Evolutionary conservation across 2,797 vertebrate genomes (phyloP).

Genomic region (Thamnophis elegans): DNA sequence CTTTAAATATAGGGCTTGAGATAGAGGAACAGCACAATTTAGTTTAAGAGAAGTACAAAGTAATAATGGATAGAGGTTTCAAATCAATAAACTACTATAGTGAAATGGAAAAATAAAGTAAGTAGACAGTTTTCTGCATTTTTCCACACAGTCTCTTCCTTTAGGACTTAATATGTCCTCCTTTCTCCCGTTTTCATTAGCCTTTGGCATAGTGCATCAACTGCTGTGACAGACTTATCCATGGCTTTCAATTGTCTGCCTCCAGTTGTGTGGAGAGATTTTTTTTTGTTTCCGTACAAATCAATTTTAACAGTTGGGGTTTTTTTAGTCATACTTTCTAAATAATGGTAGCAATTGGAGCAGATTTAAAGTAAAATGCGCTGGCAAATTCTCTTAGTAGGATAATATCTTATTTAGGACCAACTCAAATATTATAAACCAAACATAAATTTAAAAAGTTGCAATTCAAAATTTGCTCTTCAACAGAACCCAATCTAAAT

Average conservation of each 20-base stretch:
- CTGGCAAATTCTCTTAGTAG: slow-evolving; percentile 6
- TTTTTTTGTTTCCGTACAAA: background rate
- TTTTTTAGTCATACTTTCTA: background rate
- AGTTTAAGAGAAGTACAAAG: slow-evolving; percentile 31
- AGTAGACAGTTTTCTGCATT: slow-evolving; percentile 34
- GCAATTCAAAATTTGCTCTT: slow-evolving; percentile 23
- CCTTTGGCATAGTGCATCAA: background rate
- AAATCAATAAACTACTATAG: slow-evolving; percentile 49
- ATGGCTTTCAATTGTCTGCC: background rate
- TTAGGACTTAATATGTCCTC: background rate
- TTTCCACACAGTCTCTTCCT: background rate
- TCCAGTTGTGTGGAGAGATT: background rate
- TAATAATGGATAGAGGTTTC: slow-evolving; percentile 28
- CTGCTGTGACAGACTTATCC: background rate
- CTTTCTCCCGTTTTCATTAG: background rate
- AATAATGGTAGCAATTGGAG: slow-evolving; percentile 23
- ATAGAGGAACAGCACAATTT: slow-evolving; percentile 35
- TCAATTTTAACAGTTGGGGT: background rate
- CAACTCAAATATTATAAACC: background rate
- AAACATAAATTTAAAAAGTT: slow-evolving; percentile 1
- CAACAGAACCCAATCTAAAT: slow-evolving; percentile 6
- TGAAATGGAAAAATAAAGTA: slow-evolving; percentile 27
- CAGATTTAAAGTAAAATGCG: slow-evolving; percentile 41
- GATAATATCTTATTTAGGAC: background rate
- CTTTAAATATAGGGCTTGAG: slow-evolving; percentile 54